Base-by-base conservation (phyloP, 2,113 vertebrate genomes). In the Aptenodytes forsteri region DNA sequence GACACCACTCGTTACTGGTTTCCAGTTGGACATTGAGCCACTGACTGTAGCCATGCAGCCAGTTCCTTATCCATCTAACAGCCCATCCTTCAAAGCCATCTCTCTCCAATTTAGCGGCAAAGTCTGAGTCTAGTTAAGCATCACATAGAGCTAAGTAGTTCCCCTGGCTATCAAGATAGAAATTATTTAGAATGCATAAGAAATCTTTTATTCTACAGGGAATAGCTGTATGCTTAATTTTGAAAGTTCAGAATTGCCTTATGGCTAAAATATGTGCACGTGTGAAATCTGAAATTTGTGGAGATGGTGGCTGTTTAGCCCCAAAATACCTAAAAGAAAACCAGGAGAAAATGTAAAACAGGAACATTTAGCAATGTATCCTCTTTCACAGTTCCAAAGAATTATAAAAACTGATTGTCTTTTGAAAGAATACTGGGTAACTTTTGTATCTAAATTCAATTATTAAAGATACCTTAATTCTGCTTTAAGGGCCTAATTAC, bases 201-300 rank as follows among this genome's bases (percentile, higher is more conserved):
- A 82, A 95, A 95, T 94, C 50, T 66, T 90, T 75, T 67, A 20
- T 84, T 69, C 94, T 91, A 79, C 66, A 66, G 93, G 81, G 91
- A 94, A 87, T 61, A 92, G 69, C 73, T 95, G 77, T 79, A 30
- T 80, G 87, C 91, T 95, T 95, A 89, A 93, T 97, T 96, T 46
- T 66, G 50, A 95, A 95, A 96, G 89, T 97, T 97, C 93, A 96
- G 58, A 94, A 80, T 89, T 92, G 95, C 92, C 96, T 93, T 93
- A 89, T 89, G 89, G 94, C 94, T 96, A 97, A 97, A 91, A 94
- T 93, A 87, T 69, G 66, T 87, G 77, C 75, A 94, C 72, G 73
- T 94, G 83, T 94, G 93, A 96, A 97, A 91, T 84, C 83, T 82
- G 70, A 67, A 95, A 90, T 87, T 96, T 87, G 77, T 69, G 54